Percentiles rank a stretch among this genome's conserved stretches.
phyloP scores from a whole-genome alignment of 2,113 vertebrate genomes.

The Onychostoma macrolepis region DNA sequence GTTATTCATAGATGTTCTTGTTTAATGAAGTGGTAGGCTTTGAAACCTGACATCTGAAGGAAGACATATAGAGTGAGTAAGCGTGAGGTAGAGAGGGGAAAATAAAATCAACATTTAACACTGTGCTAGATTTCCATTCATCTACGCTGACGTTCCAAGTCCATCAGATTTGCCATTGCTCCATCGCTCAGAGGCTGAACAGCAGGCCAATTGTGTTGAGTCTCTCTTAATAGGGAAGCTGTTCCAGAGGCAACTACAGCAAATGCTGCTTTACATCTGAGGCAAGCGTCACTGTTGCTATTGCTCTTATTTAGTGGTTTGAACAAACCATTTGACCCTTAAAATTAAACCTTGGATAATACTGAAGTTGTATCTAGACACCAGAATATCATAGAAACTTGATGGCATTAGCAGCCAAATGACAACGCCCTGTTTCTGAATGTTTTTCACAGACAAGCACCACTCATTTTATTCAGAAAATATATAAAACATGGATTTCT shows the following conservation, averaged over 20 bases:
- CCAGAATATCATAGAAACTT: background rate
- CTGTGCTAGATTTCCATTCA: conserved; percentile 49
- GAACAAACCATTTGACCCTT: background rate
- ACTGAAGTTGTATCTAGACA: background rate
- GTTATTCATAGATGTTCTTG: background rate
- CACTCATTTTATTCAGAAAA: background rate
- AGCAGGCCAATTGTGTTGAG: conserved; percentile 51
- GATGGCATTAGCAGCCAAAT: background rate
- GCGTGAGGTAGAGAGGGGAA: background rate
- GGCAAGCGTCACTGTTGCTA: background rate
- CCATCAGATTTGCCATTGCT: conserved; percentile 42
- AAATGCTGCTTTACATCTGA: conserved; percentile 46
- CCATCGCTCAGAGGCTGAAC: conserved; percentile 56
- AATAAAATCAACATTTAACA: conserved; percentile 16
- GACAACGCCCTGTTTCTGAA: background rate
- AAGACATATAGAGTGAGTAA: background rate
- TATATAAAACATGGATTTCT: background rate
- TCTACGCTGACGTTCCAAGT: conserved; percentile 38
- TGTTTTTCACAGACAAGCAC: background rate
- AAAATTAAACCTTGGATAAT: background rate
- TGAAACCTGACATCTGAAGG: conserved; percentile 2
- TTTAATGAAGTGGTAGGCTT: background rate
- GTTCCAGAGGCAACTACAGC: conserved; percentile 60
- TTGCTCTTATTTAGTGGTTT: background rate
- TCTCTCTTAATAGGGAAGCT: conserved; percentile 58